Evolutionary conservation across 1,140 invertebrate genomes (phyloP).

Genomic region (Tetranychus cinnabarinus): DNA sequence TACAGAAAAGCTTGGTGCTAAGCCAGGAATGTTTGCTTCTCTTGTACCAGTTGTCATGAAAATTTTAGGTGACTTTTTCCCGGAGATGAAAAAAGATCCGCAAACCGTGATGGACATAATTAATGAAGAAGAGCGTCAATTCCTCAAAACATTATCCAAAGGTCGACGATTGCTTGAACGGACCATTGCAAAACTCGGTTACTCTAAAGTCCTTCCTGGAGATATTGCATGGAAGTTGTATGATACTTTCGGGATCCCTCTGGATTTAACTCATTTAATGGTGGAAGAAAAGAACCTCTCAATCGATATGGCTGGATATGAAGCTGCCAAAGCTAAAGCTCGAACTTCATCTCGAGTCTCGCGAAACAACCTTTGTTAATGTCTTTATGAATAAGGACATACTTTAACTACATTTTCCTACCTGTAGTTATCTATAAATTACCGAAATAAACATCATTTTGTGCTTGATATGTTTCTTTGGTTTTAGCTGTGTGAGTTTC

Average conservation of each 20-base stretch:
- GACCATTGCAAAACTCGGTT: conserved; percentile 54
- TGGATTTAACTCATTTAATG: conserved; percentile 93
- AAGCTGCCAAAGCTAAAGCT: conserved; percentile 70
- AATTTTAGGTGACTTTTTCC: conserved; percentile 73
- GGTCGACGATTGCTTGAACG: conserved; percentile 73
- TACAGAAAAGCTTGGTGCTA: conserved; percentile 73
- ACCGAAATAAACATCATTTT: not conserved
- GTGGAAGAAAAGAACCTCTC: conserved; percentile 73
- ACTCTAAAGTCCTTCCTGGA: conserved; percentile 25
- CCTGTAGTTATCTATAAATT: too few species aligned
- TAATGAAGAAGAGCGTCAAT: conserved; percentile 94
- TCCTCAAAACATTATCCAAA: conserved; percentile 78
- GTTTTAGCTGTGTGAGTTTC: too few species aligned
- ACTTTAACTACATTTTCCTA: too few species aligned
- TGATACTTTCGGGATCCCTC: conserved; percentile 82
- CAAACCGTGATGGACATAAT: conserved; percentile 68
- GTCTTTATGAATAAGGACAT: too few species aligned
- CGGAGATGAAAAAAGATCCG: conserved; percentile 79
- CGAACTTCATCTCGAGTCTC: conserved; percentile 33
- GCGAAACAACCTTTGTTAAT: too few species aligned
- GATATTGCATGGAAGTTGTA: conserved; percentile 94
- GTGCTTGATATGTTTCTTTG: too few species aligned
- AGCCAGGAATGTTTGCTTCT: conserved; percentile 74
- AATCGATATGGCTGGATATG: conserved; percentile 70
- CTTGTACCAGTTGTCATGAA: conserved; percentile 67